Base-by-base conservation (phyloP, 2,797 vertebrate genomes). In the Pipistrellus pygmaeus region DNA sequence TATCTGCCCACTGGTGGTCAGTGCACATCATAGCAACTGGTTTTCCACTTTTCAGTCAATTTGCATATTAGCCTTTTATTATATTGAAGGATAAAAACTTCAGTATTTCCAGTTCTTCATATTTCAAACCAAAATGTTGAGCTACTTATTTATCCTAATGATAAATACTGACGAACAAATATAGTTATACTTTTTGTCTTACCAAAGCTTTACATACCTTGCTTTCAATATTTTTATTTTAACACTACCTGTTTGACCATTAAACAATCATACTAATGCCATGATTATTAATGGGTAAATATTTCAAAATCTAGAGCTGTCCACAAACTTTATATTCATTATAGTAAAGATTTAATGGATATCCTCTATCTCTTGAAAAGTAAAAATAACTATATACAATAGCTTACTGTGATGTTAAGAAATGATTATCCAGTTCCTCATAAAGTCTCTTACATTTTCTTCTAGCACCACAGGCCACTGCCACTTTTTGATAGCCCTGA, bases 171-270 rank as follows among this genome's bases (percentile, higher is more conserved):
- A 38, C n/a, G 30, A 41, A 68, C 2, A 76, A 69, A 14, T 35
- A 44, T 64, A 66, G 81, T 64, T 75, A 66, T 77, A 25, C 78
- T 64, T 77, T 91, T 69, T 21, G 66, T 32, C 35, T 11, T 84
- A 23, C 68, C 5, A 2, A 35, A 75, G 10, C 5, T 35, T 75
- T 20, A 41, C 4, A 82, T 35, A 35, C 23, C 13, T 76, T 48
- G n/a, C 85, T 85, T 66, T 86, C 10, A 85, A 17, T 48, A 71
- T 82, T 88, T 93, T 80, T 83, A 5, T 86, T 77, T 90, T 41
- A 90, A 72, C 46, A 71, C 30, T 62, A 85, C 6, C 2, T 32
- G 1, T 18, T 38, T 66, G 10, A 86, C 55, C 32, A 44, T 25
- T 27, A 17, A 69, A 15, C 12, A 55, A 15, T 57, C 81, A 76